phyloP scores from a whole-genome alignment of 2,797 vertebrate species.

The Buceros bicornis region DNA sequence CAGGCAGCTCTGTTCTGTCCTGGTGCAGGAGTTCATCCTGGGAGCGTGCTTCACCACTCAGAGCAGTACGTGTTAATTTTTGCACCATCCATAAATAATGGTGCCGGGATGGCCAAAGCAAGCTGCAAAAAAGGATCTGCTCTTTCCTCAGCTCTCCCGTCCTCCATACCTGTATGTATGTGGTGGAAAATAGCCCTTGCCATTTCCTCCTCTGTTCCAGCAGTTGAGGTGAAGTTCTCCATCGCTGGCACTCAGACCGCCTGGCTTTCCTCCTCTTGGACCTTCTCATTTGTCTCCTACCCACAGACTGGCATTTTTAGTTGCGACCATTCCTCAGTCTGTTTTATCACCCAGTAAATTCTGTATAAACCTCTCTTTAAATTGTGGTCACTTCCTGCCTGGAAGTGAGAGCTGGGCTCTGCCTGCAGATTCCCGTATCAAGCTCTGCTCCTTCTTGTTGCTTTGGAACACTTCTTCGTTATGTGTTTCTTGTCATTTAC shows the following conservation, averaged over 20 bases:
- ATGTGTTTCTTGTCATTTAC: neutral
- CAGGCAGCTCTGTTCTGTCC: neutral
- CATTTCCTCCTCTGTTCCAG: neutral
- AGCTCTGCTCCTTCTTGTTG: neutral
- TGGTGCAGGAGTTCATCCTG: neutral
- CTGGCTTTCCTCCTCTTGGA: neutral
- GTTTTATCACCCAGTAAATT: neutral
- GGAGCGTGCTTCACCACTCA: fast-evolving
- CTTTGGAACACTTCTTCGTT: neutral
- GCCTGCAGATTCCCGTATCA: neutral
- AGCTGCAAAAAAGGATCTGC: neutral
- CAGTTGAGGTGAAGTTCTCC: neutral
- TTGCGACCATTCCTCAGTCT: neutral
- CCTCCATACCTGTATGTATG: fast-evolving
- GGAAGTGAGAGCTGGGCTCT: neutral
- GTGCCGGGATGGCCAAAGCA: neutral
- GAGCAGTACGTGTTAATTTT: neutral
- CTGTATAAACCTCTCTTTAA: neutral
- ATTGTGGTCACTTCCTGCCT: neutral
- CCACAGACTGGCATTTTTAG: neutral
- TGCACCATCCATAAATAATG: neutral
- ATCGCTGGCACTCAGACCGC: neutral
- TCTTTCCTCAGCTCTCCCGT: neutral
- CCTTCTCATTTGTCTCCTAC: neutral
- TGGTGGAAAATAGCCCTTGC: neutral